phyloP scores from a whole-genome alignment of 2,113 vertebrate genomes.

The Syngnathoides biaculeatus region DNA sequence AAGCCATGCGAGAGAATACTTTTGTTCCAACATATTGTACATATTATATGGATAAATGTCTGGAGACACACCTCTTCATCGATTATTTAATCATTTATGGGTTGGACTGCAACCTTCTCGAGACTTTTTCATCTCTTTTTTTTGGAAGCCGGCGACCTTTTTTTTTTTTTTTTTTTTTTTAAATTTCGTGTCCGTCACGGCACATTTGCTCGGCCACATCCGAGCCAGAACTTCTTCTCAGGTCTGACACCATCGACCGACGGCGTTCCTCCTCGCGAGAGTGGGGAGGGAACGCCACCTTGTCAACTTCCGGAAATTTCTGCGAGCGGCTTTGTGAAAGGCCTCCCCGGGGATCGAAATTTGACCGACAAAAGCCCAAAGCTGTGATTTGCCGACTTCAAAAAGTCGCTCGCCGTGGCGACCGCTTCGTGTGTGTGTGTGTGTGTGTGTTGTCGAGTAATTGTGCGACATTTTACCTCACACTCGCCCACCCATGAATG shows the following conservation, averaged over 20 bases:
- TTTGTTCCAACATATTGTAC: not conserved
- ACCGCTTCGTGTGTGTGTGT: constrained; percentile 11
- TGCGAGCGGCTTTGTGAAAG: not conserved
- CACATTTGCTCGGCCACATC: no score
- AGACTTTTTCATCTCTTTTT: not conserved
- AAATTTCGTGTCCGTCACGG: no score
- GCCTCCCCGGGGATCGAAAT: not conserved
- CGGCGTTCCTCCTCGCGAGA: no score
- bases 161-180: no score
- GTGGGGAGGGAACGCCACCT: not conserved
- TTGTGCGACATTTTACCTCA: constrained; percentile 19
- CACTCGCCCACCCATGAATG: constrained; percentile 51
- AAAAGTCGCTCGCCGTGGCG: constrained; percentile 6
- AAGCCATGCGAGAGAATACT: no score
- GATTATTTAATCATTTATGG: no score
- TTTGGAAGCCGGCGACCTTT: not conserved
- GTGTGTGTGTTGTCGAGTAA: not conserved
- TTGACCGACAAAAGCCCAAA: not conserved
- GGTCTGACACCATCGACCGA: not conserved
- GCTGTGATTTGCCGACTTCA: not conserved
- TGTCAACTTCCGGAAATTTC: not conserved
- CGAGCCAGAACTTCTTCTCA: no score
- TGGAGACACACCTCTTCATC: not conserved
- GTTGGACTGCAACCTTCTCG: no score
- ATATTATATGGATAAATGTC: not conserved